Conservation (phyloP, 1,140 invertebrate species). For the Lordiphosa clarofinis region DNA sequence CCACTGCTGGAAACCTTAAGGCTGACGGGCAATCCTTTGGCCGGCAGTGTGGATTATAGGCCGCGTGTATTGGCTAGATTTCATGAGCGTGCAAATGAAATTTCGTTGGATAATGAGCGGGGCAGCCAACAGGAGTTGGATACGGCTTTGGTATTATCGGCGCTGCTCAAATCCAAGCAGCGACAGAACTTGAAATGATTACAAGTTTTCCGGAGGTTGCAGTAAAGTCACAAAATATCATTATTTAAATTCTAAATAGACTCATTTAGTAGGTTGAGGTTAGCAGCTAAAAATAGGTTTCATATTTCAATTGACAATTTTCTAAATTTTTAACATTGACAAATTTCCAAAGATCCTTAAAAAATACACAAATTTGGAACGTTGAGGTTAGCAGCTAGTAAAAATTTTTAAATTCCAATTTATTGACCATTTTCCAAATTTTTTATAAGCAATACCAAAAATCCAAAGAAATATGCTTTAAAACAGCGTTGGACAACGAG, state of each 20-base stretch:
- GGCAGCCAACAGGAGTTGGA: constrained; percentile 93
- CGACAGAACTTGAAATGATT: constrained; percentile 47
- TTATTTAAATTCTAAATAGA: no score
- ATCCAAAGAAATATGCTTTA: no score
- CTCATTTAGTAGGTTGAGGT: background rate
- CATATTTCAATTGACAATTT: no score
- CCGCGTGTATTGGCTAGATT: constrained; percentile 93
- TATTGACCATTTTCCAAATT: no score
- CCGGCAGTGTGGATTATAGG: constrained; percentile 88
- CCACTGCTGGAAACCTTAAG: constrained; percentile 92
- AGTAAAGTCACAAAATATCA: constrained; percentile 14
- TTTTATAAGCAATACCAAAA: no score
- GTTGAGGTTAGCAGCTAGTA: background rate
- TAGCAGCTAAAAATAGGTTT: no score
- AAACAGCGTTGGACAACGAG: no score
- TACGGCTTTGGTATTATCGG: constrained; percentile 93
- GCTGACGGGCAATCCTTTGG: constrained; percentile 94
- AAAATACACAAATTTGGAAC: no score
- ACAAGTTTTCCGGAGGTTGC: constrained; percentile 5
- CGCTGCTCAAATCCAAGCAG: constrained; percentile 83
- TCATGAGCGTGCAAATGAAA: constrained; percentile 86
- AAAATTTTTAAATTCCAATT: no score
- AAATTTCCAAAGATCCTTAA: no score
- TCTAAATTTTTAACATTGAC: no score
- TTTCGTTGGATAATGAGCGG: constrained; percentile 92